Conservation (phyloP, 2,888 invertebrate species). For the Lacanobia oleracea region DNA sequence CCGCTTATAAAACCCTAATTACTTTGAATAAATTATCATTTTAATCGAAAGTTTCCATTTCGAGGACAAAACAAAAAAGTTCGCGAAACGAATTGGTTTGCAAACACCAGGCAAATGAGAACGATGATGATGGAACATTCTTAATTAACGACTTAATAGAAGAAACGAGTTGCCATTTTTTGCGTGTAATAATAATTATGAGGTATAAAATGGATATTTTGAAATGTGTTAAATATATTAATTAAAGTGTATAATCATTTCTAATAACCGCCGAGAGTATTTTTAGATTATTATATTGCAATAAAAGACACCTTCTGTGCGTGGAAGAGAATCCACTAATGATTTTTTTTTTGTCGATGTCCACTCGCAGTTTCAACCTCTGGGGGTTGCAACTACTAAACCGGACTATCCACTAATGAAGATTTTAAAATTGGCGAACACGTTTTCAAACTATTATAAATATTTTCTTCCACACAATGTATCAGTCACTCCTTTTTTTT, state of each 20-base stretch:
- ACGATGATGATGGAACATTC: slow-evolving; percentile 58
- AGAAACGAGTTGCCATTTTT: slow-evolving; percentile 52
- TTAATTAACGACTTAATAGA: slow-evolving; percentile 65
- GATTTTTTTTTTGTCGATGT: no score
- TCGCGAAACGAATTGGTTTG: slow-evolving; percentile 72
- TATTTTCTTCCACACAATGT: slow-evolving; percentile 16
- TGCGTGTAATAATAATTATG: slow-evolving; percentile 53
- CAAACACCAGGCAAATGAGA: slow-evolving; percentile 71
- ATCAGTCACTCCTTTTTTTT: slow-evolving; percentile 19
- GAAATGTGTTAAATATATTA: slow-evolving; percentile 44
- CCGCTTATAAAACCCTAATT: slow-evolving; percentile 72
- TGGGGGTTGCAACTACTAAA: no score
- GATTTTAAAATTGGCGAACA: neutral
- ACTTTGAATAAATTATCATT: slow-evolving; percentile 76
- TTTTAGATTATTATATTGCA: slow-evolving; percentile 19
- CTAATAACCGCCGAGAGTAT: slow-evolving; percentile 10
- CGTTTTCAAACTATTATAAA: neutral
- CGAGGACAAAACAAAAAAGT: slow-evolving; percentile 68
- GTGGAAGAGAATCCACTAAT: neutral
- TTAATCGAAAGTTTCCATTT: slow-evolving; percentile 73
- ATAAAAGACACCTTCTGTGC: slow-evolving; percentile 17
- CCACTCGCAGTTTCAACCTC: no score
- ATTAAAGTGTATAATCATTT: slow-evolving; percentile 33
- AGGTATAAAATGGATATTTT: slow-evolving; percentile 49
- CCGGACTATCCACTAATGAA: no score